Evolutionary conservation across 92 coral and sea anemone genomes (phyloP).

Genomic region (Montipora capitata): DNA sequence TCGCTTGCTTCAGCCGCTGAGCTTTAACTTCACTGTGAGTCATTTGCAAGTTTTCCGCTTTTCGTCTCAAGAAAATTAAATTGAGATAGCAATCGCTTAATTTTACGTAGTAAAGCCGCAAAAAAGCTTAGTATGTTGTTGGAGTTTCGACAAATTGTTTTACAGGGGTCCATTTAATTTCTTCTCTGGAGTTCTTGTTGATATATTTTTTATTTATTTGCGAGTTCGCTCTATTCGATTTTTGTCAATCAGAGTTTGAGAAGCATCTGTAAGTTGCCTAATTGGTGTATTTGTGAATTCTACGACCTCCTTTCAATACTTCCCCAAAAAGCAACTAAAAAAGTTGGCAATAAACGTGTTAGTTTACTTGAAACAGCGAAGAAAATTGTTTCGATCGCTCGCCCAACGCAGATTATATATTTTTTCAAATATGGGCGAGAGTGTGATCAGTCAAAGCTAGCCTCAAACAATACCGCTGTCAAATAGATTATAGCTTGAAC

Average conservation of each 20-base stretch:
- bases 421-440: not conserved
- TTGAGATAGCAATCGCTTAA: not conserved
- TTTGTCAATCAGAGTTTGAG: not conserved
- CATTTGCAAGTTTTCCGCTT: slow-evolving; percentile 34
- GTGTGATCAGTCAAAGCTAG: slow-evolving; percentile 31
- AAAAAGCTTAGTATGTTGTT: not conserved
- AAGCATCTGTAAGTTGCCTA: slow-evolving; percentile 28
- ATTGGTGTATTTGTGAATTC: slow-evolving; percentile 49
- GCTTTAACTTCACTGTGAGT: slow-evolving; percentile 41
- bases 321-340: slow-evolving; percentile 16
- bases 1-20: not conserved
- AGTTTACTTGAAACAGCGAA: not conserved
- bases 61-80: slow-evolving; percentile 17
- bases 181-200: not conserved
- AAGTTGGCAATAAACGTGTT: not conserved
- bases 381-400: not conserved
- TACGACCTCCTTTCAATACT: slow-evolving; percentile 13
- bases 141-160: not conserved
- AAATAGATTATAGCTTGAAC: slow-evolving; percentile 45
- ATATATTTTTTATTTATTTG: not conserved
- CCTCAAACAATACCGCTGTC: slow-evolving; percentile 51
- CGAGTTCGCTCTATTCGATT: slow-evolving; percentile 19
- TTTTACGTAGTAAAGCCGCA: slow-evolving; percentile 5
- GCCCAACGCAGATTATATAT: slow-evolving; percentile 4
- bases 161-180: not conserved